Evolutionary conservation across 2,113 vertebrate genomes (phyloP), one percentile per base, ranked within the genome.

Genomic region (Otus sunia): DNA sequence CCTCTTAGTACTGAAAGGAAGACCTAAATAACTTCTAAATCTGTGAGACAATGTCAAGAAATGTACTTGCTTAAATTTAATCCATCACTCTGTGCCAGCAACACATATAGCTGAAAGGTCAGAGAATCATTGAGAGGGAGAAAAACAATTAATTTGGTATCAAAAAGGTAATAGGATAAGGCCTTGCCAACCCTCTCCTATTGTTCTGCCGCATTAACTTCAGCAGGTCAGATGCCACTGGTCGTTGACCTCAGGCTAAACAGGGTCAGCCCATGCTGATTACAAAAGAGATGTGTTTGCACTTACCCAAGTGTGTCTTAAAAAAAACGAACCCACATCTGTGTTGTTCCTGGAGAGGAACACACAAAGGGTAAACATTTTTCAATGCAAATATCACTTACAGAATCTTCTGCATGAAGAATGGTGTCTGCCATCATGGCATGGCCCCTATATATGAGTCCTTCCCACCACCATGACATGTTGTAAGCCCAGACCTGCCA

Each of bases 151-250:
- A 95, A 98, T 98, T 98, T 98, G 97, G 98, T 98, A 98, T 98
- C 94, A 97, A 98, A 97, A 98, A 98, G 97, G 98, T 98, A 98
- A 98, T 98, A 97, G 98, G 97, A 98, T 98, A 97, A 98, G 97
- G 83, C 90, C 95, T 96, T 19, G 26, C 88, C 88, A 93, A 92
- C 95, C 94, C 91, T 91, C 32, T 92, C 73, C 96, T 91, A 98
- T 99, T 99, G 98, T 99, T 97, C 97, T 96, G 96, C 95, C 41
- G 98, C 98, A 98, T 98, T 98, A 98, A 98, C 97, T 98, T 97
- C 78, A 19, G 95, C 96, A 97, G 98, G 98, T 98, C 98, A 98
- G 97, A 96, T 98, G 98, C 98, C 97, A 97, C 95, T 96, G 88
- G 95, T 97, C 62, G 11, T 96, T 98, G 97, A 99, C 98, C 98